These are phyloP conservation scores for Cylas formicarius DNA, from an alignment of 1,140 invertebrate genomes.

Conservation along the genomic window DNA sequence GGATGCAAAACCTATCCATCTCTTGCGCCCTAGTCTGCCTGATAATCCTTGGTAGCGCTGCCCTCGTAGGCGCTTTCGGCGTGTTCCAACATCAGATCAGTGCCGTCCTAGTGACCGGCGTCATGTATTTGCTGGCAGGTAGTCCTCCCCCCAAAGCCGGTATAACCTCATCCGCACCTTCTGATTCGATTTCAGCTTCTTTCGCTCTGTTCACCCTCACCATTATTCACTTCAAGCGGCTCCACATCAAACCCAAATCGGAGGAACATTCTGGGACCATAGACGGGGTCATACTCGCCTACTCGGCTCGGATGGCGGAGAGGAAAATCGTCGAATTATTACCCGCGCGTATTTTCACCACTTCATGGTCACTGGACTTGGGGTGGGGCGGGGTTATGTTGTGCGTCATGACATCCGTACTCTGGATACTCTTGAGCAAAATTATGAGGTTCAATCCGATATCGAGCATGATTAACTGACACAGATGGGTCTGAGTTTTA, in stretches of 20 bases:
- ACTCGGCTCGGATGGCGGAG: too few species aligned
- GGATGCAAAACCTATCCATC: slow-evolving; percentile 89
- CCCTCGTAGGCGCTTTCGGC: slow-evolving; percentile 76
- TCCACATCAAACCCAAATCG: slow-evolving; percentile 55
- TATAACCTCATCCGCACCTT: slow-evolving; percentile 1
- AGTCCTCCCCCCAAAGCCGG: slow-evolving; percentile 23
- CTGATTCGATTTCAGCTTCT: slow-evolving; percentile 56
- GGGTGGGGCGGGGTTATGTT: slow-evolving; percentile 75
- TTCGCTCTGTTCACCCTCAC: slow-evolving; percentile 83
- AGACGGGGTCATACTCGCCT: slow-evolving; percentile 56
- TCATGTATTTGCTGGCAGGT: slow-evolving; percentile 88
- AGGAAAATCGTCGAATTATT: slow-evolving; percentile 38
- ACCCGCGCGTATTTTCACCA: slow-evolving; percentile 62
- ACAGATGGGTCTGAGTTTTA: slow-evolving; percentile 19
- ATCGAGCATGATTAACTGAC: slow-evolving; percentile 58
- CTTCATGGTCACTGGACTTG: slow-evolving; percentile 74
- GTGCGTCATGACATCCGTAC: slow-evolving; percentile 66
- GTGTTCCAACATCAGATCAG: slow-evolving; percentile 81
- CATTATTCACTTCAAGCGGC: slow-evolving; percentile 83
- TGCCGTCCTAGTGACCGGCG: slow-evolving; percentile 81
- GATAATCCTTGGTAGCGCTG: slow-evolving; percentile 74
- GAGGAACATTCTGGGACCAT: slow-evolving; percentile 52
- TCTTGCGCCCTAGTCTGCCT: slow-evolving; percentile 84
- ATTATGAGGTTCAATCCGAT: slow-evolving; percentile 84
- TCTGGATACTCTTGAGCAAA: slow-evolving; percentile 83